A percentile compares a stretch with the other conserved stretches of the same genome.
These are phyloP conservation scores for Ispidina lecontei DNA, from an alignment of 2,797 vertebrate species.

Conservation along the genomic window DNA sequence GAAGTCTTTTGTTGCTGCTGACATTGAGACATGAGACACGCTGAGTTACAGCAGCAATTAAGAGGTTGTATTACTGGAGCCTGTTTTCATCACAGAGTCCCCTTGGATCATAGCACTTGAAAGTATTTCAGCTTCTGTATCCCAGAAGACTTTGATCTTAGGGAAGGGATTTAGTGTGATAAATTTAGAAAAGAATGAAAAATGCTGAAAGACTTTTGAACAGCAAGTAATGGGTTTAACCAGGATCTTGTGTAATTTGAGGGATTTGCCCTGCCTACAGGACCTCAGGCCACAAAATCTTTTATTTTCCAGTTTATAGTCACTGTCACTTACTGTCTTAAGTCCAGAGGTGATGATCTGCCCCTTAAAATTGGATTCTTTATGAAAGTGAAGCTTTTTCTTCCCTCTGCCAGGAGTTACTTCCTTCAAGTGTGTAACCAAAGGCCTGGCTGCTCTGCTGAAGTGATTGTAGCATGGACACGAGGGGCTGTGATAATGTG, in stretches of 20 bases:
- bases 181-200: conserved; percentile 73
- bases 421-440: neutral
- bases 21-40: neutral
- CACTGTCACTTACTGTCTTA: conserved; percentile 26
- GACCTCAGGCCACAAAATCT: conserved; percentile 36
- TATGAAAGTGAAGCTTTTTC: neutral
- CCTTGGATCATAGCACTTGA: conserved; percentile 49
- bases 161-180: conserved; percentile 70
- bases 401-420: neutral
- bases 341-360: conserved; percentile 13
- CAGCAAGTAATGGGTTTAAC: conserved; percentile 72
- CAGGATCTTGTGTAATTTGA: conserved; percentile 44
- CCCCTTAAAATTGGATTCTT: conserved; percentile 5
- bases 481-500: accelerated
- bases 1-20: neutral
- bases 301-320: conserved; percentile 53
- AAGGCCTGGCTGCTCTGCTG: neutral
- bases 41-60: conserved; percentile 69
- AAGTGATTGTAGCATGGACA: neutral
- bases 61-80: conserved; percentile 46
- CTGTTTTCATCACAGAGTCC: conserved; percentile 57
- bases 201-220: conserved; percentile 47
- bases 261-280: conserved; percentile 56
- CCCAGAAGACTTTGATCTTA: conserved; percentile 60
- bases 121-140: conserved; percentile 59